Percentiles rank a stretch among this genome's conserved stretches.
Evolutionary conservation across 2,888 invertebrate species (phyloP).

Genomic region (Apamea crenata): DNA sequence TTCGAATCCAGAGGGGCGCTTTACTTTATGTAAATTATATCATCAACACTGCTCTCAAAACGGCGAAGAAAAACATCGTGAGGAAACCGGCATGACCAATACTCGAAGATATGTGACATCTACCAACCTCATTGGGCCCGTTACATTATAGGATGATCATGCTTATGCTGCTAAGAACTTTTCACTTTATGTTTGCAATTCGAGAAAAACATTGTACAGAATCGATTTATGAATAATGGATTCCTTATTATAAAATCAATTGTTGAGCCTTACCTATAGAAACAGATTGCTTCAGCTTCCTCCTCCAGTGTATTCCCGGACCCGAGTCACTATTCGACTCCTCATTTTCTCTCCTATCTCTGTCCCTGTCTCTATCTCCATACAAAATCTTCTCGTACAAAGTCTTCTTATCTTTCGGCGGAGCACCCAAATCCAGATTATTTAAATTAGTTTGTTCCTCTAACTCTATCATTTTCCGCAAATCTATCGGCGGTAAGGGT

Average conservation of each 20-base stretch:
- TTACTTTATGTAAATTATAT: too few relatives aligned
- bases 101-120: not conserved
- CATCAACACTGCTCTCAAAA: too few relatives aligned
- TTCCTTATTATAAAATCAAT: not conserved
- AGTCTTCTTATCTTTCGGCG: slow-evolving; percentile 84
- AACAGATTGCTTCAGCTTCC: slow-evolving; percentile 78
- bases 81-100: not conserved
- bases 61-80: not conserved
- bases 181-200: not conserved
- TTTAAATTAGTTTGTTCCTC: slow-evolving; percentile 75
- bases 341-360: slow-evolving; percentile 73
- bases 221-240: not conserved
- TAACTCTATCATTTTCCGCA: slow-evolving; percentile 81
- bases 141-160: not conserved
- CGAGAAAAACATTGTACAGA: not conserved
- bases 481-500: slow-evolving; percentile 84
- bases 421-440: slow-evolving; percentile 75
- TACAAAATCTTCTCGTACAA: slow-evolving; percentile 87
- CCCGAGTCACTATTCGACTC: slow-evolving; percentile 69
- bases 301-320: slow-evolving; percentile 80
- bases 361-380: slow-evolving; percentile 78
- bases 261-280: slow-evolving; percentile 61
- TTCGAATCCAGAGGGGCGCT: too few relatives aligned
- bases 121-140: not conserved
- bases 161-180: not conserved